Evolutionary conservation across 2,113 vertebrate genomes (phyloP).

Genomic region (Periophthalmodon schlosseri): DNA sequence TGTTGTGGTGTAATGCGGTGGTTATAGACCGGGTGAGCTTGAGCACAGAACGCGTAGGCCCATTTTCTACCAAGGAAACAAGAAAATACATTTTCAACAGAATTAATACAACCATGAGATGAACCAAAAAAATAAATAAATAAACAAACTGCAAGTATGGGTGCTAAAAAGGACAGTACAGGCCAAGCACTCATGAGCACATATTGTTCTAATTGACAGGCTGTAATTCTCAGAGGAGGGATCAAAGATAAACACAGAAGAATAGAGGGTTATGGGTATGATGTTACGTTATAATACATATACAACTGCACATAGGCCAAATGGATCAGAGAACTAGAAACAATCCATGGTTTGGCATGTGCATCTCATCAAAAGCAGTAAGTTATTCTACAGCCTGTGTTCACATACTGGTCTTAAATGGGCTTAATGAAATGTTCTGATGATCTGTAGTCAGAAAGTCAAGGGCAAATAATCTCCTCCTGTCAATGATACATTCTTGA

Average conservation of each 20-base stretch:
- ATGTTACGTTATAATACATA: no score
- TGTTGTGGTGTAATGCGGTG: not conserved
- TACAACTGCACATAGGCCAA: no score
- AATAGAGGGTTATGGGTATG: not conserved
- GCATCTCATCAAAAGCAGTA: no score
- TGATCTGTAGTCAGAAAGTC: no score
- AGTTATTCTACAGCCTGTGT: no score
- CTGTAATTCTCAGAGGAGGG: not conserved
- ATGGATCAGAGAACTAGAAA: no score
- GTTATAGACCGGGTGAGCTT: slow-evolving; percentile 10
- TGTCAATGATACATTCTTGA: no score
- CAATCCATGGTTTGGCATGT: no score
- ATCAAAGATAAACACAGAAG: not conserved
- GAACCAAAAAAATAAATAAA: not conserved
- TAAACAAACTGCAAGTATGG: not conserved
- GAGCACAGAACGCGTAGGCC: no score
- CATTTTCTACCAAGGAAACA: not conserved
- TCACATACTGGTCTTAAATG: no score
- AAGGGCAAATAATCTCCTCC: no score
- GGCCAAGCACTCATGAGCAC: not conserved
- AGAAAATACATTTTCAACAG: not conserved
- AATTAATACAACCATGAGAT: not conserved
- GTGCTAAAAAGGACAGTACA: not conserved
- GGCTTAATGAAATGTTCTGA: no score
- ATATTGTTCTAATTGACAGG: slow-evolving; percentile 1